Evolutionary conservation across 2,888 invertebrate genomes (phyloP).

Genomic region (Melanophora roralis): DNA sequence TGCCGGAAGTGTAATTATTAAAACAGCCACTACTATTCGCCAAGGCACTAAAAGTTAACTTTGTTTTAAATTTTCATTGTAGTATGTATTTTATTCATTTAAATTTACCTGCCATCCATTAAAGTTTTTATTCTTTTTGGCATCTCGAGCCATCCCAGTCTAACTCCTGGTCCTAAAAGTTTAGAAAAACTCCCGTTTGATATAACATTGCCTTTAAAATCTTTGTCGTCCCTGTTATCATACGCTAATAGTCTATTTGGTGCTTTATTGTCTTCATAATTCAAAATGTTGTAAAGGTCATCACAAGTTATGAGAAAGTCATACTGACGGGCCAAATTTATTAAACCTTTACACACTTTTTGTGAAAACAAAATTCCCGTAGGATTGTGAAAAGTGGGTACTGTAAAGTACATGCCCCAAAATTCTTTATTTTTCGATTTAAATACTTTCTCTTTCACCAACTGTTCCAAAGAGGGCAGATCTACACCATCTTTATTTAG

Average conservation of each 20-base stretch:
- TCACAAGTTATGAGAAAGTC: constrained; percentile 79
- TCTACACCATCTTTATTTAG: constrained; percentile 79
- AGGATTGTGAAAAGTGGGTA: constrained; percentile 81
- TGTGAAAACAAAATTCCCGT: constrained; percentile 78
- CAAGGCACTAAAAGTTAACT: constrained; percentile 66
- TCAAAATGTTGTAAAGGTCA: constrained; percentile 82
- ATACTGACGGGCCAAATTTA: constrained; percentile 77
- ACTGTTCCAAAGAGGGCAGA: constrained; percentile 77
- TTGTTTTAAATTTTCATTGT: neutral
- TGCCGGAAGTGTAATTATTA: constrained; percentile 80
- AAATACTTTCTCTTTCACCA: constrained; percentile 74
- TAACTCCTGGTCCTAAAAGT: constrained; percentile 81
- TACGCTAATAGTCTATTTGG: constrained; percentile 79
- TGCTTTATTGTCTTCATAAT: constrained; percentile 76
- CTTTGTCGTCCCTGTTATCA: constrained; percentile 76
- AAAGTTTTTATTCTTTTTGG: constrained; percentile 76
- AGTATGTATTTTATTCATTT: neutral
- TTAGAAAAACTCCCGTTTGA: constrained; percentile 83
- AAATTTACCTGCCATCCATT: constrained; percentile 74
- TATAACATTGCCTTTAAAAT: constrained; percentile 79
- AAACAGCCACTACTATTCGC: constrained; percentile 80
- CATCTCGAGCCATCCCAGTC: constrained; percentile 83
- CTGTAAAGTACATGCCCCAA: constrained; percentile 80
- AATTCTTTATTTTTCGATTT: constrained; percentile 77
- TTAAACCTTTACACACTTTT: constrained; percentile 77